Evolutionary conservation across 2,797 vertebrate species (phyloP), one percentile per base, ranked within the genome.

Genomic region (Pseudomugil gertrudae): DNA sequence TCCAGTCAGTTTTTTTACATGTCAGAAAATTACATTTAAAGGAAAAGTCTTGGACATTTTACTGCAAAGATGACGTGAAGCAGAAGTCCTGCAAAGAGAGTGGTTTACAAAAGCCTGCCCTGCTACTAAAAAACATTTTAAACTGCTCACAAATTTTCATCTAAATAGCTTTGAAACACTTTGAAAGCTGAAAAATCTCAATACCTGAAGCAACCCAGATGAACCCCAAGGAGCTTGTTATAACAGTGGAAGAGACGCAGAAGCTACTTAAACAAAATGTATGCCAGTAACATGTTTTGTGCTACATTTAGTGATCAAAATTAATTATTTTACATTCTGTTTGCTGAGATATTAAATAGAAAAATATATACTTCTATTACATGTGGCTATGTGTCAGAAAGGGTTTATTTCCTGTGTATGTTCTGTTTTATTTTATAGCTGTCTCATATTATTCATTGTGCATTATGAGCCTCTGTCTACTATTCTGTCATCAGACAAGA

Each of bases 401-500:
- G 40, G 40, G 19, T 45, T 45, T 45, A 6, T 6, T 43, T 43
- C 9, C 9, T 24, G 21, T n/a, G 19, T 17, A 11, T 63, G 0
- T 51, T 69, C 4, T 47, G 19, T 57, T 71, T 63, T 24, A 45
- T 29, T 33, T 15, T 24, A 17, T 38, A 60, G 8, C 29, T 60
- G 10, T 55, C 64, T 59, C n/a, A 1, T 40, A 0, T 61, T 40
- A 35, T 35, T 30, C 58, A 0, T 10, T 1, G 5, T 64, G 40
- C 32, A n/a, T 73, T 69, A n/a, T 48, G 54, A 61, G 26, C 26
- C 26, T 58, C 63, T 1, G 14, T 43, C 60, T 47, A 9, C 50
- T 45, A 19, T 76, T 68, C 64, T 32, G 56, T 73, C 63, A 71
- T 60, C 35, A 57, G 35, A 71, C 48, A 62, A 60, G 61, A 68